Conservation (phyloP, 1,140 invertebrate species). For the Trichomalopsis sarcophagae region DNA sequence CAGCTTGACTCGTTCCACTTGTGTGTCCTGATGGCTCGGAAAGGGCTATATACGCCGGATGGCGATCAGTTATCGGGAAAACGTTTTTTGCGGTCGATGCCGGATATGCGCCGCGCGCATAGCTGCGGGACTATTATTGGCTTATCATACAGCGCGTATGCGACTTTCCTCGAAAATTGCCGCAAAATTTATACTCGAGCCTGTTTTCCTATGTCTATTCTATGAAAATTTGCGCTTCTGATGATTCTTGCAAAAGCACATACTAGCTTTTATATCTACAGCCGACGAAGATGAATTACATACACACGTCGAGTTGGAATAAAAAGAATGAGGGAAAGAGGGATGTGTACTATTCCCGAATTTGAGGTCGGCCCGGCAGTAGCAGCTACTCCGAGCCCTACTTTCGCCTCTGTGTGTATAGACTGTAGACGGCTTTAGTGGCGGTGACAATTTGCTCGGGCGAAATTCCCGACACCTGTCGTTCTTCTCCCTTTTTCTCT, state of each 20-base stretch:
- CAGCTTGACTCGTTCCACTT: conserved; percentile 34
- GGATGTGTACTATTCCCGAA: not conserved
- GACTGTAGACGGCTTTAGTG: not conserved
- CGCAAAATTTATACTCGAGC: too few relatives aligned
- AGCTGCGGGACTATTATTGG: not conserved
- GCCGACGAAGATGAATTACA: not conserved
- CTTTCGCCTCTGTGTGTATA: not conserved
- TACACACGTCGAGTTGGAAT: not conserved
- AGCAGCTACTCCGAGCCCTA: not conserved
- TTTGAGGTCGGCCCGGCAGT: not conserved
- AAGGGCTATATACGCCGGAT: not conserved
- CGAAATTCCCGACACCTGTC: not conserved
- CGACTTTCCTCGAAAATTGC: not conserved
- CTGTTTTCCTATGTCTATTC: too few relatives aligned
- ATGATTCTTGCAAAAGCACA: not conserved
- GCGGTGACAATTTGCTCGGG: not conserved
- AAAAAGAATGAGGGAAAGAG: not conserved
- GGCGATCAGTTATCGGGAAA: not conserved
- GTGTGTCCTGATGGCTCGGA: not conserved
- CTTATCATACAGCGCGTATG: not conserved
- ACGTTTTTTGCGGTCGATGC: not conserved
- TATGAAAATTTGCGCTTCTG: not conserved
- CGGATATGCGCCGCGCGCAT: not conserved
- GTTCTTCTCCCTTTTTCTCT: not conserved
- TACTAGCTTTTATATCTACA: not conserved